Conservation (phyloP, 2,888 invertebrate genomes). For the Melinaea menophilus region DNA sequence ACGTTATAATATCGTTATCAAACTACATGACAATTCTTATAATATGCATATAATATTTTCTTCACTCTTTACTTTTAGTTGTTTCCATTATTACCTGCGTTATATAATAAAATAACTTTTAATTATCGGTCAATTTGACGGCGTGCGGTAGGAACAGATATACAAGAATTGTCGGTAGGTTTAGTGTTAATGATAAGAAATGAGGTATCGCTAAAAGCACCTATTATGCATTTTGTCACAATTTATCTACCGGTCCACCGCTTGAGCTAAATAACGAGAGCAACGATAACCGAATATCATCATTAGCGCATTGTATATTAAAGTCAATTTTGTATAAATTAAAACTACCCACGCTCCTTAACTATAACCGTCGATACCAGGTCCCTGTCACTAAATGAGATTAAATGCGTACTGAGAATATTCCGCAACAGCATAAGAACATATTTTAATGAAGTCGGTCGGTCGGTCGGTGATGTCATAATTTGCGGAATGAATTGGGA, state of each 20-base stretch:
- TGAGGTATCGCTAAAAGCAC: slow-evolving; percentile 38
- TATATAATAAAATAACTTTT: no score
- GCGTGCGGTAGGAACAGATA: no score
- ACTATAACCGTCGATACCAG: slow-evolving; percentile 52
- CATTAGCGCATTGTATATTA: slow-evolving; percentile 26
- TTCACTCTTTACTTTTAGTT: no score
- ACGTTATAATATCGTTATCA: no score
- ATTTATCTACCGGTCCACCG: slow-evolving; percentile 36
- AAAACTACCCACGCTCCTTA: slow-evolving; percentile 39
- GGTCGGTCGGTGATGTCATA: slow-evolving; percentile 34
- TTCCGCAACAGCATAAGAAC: slow-evolving; percentile 62
- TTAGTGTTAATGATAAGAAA: slow-evolving; percentile 36
- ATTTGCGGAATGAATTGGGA: slow-evolving; percentile 29
- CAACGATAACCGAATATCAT: slow-evolving; percentile 30
- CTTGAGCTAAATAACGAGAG: slow-evolving; percentile 28
- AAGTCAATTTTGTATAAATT: slow-evolving; percentile 29
- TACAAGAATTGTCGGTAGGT: no score
- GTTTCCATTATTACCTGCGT: no score
- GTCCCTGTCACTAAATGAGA: slow-evolving; percentile 69
- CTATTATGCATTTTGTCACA: slow-evolving; percentile 42
- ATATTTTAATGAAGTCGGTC: slow-evolving; percentile 46
- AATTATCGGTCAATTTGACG: no score
- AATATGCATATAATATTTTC: no score
- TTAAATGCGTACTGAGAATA: slow-evolving; percentile 50
- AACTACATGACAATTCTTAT: no score